These are phyloP conservation scores for Pristionchus maxplancki DNA, from an alignment of 2,888 invertebrate species.

Conservation along the genomic window DNA sequence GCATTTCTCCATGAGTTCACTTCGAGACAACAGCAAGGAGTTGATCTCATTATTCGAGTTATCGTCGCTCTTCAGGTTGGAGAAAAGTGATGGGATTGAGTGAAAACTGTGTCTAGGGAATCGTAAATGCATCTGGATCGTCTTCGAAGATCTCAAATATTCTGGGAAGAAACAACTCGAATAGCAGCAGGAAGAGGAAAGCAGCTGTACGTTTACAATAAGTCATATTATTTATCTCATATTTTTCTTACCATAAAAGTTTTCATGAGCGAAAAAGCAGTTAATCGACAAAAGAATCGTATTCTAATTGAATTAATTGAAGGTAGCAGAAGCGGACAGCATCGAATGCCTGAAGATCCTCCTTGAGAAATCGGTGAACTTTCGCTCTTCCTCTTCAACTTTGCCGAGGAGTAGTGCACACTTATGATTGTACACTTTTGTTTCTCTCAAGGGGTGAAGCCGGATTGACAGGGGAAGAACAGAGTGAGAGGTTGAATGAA, in stretches of 20 bases:
- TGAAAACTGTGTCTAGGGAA: constrained; percentile 56
- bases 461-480: constrained; percentile 30
- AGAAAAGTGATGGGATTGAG: background rate
- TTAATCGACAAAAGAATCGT: no score
- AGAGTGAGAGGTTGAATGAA: constrained; percentile 5
- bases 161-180: constrained; percentile 67
- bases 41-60: constrained; percentile 61
- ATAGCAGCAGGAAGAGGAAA: constrained; percentile 69
- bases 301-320: background rate
- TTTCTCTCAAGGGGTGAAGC: constrained; percentile 46
- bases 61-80: constrained; percentile 50
- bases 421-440: constrained; percentile 38
- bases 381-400: background rate
- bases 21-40: constrained; percentile 65
- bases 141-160: constrained; percentile 68
- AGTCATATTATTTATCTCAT: no score
- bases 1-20: constrained; percentile 68
- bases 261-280: no score
- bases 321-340: constrained; percentile 75
- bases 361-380: constrained; percentile 70
- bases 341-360: constrained; percentile 74
- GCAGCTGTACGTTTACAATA: constrained; percentile 66
- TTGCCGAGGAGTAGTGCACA: constrained; percentile 31
- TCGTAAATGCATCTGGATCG: constrained; percentile 65
- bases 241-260: no score